Conservation (phyloP, 2,113 vertebrate genomes). For the Lamprologus sp. region DNA sequence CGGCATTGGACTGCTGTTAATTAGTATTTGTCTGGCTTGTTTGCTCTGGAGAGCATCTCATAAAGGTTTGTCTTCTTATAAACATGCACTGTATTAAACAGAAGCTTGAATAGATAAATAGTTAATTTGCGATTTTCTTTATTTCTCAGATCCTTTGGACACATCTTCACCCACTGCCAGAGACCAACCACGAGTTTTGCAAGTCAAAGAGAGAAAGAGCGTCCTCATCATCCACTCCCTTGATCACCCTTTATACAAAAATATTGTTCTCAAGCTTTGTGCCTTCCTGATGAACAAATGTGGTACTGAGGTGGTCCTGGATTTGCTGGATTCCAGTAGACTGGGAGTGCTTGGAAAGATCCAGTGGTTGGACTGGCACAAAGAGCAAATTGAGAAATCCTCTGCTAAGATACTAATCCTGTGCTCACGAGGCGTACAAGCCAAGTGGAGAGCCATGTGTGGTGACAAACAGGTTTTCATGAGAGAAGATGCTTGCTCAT, state of each 20-base stretch:
- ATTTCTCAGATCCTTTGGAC: slow-evolving; percentile 3
- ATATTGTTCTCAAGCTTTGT: slow-evolving; percentile 82
- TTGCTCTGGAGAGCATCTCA: not conserved
- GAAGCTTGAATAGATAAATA: not conserved
- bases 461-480: slow-evolving; percentile 65
- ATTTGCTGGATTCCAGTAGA: slow-evolving; percentile 76
- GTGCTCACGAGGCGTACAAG: slow-evolving; percentile 83
- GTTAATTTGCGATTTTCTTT: not conserved
- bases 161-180: not conserved
- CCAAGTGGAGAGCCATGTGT: slow-evolving; percentile 91
- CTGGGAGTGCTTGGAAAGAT: slow-evolving; percentile 78
- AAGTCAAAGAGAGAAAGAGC: slow-evolving; percentile 49
- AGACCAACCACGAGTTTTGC: not conserved
- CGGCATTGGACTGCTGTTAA: slow-evolving; percentile 3
- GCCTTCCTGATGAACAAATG: slow-evolving; percentile 81
- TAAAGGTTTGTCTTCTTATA: slow-evolving; percentile 22
- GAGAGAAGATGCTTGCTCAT: slow-evolving; percentile 72
- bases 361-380: slow-evolving; percentile 84
- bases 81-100: not conserved
- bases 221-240: slow-evolving; percentile 88
- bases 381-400: slow-evolving; percentile 72
- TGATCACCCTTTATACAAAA: slow-evolving; percentile 83
- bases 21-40: not conserved
- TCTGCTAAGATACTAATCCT: slow-evolving; percentile 87
- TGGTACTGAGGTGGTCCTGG: slow-evolving; percentile 83